phyloP scores from a whole-genome alignment of 2,888 invertebrate species.

The Dryobotodes eremita region DNA sequence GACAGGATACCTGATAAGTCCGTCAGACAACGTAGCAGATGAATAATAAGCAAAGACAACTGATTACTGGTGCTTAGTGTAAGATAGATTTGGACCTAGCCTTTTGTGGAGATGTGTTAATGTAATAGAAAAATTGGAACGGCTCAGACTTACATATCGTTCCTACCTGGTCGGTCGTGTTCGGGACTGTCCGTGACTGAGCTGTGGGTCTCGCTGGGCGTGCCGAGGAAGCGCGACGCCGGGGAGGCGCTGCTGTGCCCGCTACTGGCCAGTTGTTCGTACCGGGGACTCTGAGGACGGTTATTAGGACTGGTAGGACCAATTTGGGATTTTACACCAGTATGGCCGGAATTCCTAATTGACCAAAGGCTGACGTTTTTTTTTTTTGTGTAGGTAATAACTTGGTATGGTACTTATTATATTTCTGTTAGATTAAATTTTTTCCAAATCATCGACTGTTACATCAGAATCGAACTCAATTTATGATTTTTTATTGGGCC shows the following conservation, averaged over 20 bases:
- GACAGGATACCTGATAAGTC: constrained; percentile 42
- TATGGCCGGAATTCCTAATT: neutral
- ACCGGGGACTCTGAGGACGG: constrained; percentile 86
- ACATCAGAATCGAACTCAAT: neutral
- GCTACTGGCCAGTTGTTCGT: constrained; percentile 88
- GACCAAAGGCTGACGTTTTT: neutral
- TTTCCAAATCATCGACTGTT: neutral
- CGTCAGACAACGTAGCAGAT: constrained; percentile 50
- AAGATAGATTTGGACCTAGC: constrained; percentile 50
- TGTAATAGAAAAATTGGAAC: constrained; percentile 88
- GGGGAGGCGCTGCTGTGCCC: constrained; percentile 87
- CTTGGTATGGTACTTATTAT: neutral
- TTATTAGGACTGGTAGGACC: constrained; percentile 64
- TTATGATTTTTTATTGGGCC: neutral
- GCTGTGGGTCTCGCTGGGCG: constrained; percentile 86
- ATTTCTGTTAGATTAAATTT: neutral
- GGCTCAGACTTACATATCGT: constrained; percentile 90
- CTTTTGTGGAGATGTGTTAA: constrained; percentile 71
- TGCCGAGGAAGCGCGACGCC: constrained; percentile 84
- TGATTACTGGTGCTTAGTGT: constrained; percentile 60
- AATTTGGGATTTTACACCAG: constrained; percentile 51
- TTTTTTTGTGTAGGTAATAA: constrained; percentile 1
- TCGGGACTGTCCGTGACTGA: constrained; percentile 86
- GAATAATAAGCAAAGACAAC: constrained; percentile 48
- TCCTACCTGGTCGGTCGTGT: constrained; percentile 89